phyloP scores from a whole-genome alignment of 2,888 invertebrate genomes.

The Noctuana brunneofusca region DNA sequence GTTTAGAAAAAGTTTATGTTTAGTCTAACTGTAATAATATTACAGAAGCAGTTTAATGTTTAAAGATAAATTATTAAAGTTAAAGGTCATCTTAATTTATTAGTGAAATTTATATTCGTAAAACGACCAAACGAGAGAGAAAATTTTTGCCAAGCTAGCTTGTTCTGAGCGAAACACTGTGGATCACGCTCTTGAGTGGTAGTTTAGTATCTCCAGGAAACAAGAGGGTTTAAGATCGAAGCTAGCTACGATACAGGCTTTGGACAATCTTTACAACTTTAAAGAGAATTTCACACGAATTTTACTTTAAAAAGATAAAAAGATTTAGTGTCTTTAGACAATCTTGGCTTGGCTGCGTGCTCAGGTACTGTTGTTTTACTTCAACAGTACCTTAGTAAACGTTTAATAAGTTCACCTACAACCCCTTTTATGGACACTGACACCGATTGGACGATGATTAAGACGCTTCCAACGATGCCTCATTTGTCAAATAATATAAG shows the following conservation, averaged over 20 bases:
- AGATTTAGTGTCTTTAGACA: not conserved
- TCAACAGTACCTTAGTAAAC: not conserved
- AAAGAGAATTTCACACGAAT: conserved; percentile 9
- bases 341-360: not conserved
- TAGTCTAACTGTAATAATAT: too few relatives aligned
- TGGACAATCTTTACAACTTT: not conserved
- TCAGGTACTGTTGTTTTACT: not conserved
- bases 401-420: too few relatives aligned
- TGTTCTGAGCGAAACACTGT: not conserved
- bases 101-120: too few relatives aligned
- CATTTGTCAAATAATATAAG: too few relatives aligned
- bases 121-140: not conserved
- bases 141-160: not conserved
- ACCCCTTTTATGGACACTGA: too few relatives aligned
- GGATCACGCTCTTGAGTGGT: not conserved
- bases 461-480: too few relatives aligned
- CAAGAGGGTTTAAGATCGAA: conserved; percentile 6
- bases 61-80: too few relatives aligned
- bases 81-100: too few relatives aligned
- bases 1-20: too few relatives aligned
- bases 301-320: not conserved
- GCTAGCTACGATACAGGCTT: conserved; percentile 2
- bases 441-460: too few relatives aligned
- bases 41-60: too few relatives aligned
- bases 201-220: conserved; percentile 9